Conservation (phyloP, 2,888 invertebrate genomes). For the Camptogramma bilineatum region DNA sequence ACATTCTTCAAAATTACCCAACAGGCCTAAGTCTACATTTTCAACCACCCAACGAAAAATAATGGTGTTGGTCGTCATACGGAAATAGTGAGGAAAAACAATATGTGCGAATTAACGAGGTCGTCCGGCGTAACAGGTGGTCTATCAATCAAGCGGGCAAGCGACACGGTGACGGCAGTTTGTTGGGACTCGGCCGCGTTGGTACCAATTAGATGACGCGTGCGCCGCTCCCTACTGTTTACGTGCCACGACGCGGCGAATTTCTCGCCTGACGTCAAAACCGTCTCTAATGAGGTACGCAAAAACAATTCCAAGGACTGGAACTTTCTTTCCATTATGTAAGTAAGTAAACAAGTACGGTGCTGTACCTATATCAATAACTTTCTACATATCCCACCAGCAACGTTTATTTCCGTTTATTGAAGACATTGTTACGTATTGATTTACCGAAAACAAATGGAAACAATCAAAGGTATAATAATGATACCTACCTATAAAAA, state of each 20-base stretch:
- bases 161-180: conserved; percentile 49
- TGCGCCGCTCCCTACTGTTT: conserved; percentile 72
- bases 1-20: not conserved
- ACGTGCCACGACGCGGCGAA: conserved; percentile 36
- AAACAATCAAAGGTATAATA: no score
- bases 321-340: not conserved
- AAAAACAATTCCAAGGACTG: conserved; percentile 54
- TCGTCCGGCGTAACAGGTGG: conserved; percentile 74
- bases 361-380: not conserved
- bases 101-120: conserved; percentile 67
- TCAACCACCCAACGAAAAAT: conserved; percentile 14
- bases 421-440: no score
- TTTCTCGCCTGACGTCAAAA: conserved; percentile 66
- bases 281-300: conserved; percentile 55
- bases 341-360: not conserved
- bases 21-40: conserved; percentile 1
- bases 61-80: conserved; percentile 38
- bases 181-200: conserved; percentile 30
- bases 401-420: no score
- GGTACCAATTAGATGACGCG: conserved; percentile 71
- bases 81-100: conserved; percentile 64
- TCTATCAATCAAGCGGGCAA: conserved; percentile 74
- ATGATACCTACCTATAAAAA: no score
- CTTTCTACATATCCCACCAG: not conserved
- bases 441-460: no score